Evolutionary conservation across 2,797 vertebrate genomes (phyloP), one percentile per base, ranked within the genome.

Genomic region (Tenualosa ilisha): DNA sequence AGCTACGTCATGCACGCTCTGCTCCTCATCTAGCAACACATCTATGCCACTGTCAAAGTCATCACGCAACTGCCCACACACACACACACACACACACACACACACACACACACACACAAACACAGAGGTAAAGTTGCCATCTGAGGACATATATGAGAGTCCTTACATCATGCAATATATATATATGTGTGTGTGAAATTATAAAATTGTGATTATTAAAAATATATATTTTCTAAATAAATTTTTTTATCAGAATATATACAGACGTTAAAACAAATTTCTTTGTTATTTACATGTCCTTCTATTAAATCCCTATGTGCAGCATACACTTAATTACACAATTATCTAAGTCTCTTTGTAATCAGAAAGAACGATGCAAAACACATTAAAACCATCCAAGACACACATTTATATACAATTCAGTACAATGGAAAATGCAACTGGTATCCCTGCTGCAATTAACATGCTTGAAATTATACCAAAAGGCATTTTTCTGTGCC

Each of bases 1-100:
- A 0, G 98, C 97, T 89, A 99, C 97, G 0, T 99, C 97, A 0
- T 99, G 97, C 17, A 98, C 96, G 0, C 96, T 97, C 59, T 97
- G 97, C 82, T 94, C 95, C 40, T 98, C 96, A 5, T 97, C 97
- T 92, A 99, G 89, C 84, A 95, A 92, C 11, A 97, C 90, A 56
- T 98, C 97, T 84, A 95, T 88, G 0, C 97, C 96, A 68, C 85
- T 87, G 89, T 99, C 96, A 88, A 98, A 99, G 90, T 97, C 96
- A 2, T 97, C 97, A 72, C 96, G 93, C 90, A 99, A 94, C 98
- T 99, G 84, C 37, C 54, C 8, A 7, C 43, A 72, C 0, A 83
- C 2, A 83, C 43, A 85, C 83, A 81, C 2, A 26, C 4, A 68
- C 9, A 51, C 11, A 51, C 11, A 51, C 1, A 51, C 50, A 51